Evolutionary conservation across 2,888 invertebrate species (phyloP).

Genomic region (Gastracanthus pulcherrimus): DNA sequence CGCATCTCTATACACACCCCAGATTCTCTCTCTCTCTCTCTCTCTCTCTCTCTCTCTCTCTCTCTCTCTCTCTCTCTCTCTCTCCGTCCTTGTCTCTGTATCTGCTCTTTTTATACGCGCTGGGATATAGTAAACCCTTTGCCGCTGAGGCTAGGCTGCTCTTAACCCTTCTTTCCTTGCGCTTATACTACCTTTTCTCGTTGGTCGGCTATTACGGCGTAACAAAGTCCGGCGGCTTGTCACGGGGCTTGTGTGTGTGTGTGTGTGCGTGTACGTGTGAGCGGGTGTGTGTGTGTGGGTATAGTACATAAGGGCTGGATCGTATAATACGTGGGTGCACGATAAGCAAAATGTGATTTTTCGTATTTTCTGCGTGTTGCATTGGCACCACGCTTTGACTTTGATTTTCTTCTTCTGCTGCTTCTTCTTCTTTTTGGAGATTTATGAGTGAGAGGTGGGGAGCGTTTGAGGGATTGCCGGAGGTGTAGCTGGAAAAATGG

Average conservation of each 20-base stretch:
- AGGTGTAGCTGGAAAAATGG: constrained; percentile 18
- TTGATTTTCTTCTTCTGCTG: too few relatives aligned
- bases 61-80: constrained; percentile 35
- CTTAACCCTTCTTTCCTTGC: constrained; percentile 15
- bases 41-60: constrained; percentile 54
- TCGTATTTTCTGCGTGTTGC: not conserved
- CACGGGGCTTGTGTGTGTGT: not conserved
- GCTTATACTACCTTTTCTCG: not conserved
- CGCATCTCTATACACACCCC: constrained; percentile 10
- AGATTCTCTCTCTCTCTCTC: constrained; percentile 44
- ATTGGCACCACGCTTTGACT: not conserved
- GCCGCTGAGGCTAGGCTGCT: not conserved
- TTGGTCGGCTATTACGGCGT: constrained; percentile 14
- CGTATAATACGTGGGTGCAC: not conserved
- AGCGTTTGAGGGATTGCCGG: constrained; percentile 24
- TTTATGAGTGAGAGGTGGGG: not conserved
- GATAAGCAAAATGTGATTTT: not conserved
- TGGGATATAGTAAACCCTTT: constrained; percentile 20
- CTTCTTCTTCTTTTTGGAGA: not conserved
- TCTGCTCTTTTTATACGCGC: constrained; percentile 18
- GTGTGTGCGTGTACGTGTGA: not conserved
- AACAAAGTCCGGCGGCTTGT: constrained; percentile 6
- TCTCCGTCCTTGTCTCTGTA: constrained; percentile 24
- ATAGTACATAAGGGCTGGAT: too few relatives aligned
- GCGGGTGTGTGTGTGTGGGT: too few relatives aligned